Evolutionary conservation across 1,140 invertebrate species (phyloP), one percentile per base, ranked within the genome.

Genomic region (Acromyrmex charruanus): DNA sequence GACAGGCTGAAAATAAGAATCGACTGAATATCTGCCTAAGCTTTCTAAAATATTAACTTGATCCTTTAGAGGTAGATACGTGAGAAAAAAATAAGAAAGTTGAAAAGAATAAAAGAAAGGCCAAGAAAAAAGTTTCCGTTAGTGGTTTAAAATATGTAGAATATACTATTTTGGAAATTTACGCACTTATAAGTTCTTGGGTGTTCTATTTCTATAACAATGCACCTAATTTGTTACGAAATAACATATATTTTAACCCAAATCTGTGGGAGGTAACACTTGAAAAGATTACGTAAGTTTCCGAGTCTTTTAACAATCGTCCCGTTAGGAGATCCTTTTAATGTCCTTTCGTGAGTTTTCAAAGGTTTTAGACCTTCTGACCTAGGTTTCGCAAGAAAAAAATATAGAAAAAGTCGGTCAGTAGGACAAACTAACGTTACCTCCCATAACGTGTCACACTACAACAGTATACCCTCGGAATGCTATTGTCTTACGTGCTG

Each of bases 401-500:
- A 31, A 44, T 9, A 3, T 18, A 35, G 7, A 0, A 65, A 31
- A 75, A 85, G 25, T 85, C n/a, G 61, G 74, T 85, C 63, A 85
- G 49, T 79, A 18, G 82, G 25, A 0, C 74, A 63, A 51, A 28
- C 55, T 61, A 44, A 16, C 25, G 74, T 61, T 44, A 49, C 18
- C 28, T 3, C 6, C 2, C 10, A 6, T 0, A 71, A 39, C 10
- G 21, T n/a, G 16, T 35, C 12, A n/a, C 9, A 25, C n/a, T 71
- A 39, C 10, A 49, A 51, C 28, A 5, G 44, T n/a, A 21, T 25
- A 59, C 7, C 25, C 35, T 74, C 55, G 28, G 16, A 49, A 31
- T 66, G 51, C 53, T 66, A 44, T 74, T 72, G 55, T 74, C 80
- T 89, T 80, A 81, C 61, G 58, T 16, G 28, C n/a, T 10, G 63